Percentiles rank a stretch among this genome's conserved stretches.
phyloP scores from a whole-genome alignment of 1,140 invertebrate genomes.

The Bombus vancouverensis region DNA sequence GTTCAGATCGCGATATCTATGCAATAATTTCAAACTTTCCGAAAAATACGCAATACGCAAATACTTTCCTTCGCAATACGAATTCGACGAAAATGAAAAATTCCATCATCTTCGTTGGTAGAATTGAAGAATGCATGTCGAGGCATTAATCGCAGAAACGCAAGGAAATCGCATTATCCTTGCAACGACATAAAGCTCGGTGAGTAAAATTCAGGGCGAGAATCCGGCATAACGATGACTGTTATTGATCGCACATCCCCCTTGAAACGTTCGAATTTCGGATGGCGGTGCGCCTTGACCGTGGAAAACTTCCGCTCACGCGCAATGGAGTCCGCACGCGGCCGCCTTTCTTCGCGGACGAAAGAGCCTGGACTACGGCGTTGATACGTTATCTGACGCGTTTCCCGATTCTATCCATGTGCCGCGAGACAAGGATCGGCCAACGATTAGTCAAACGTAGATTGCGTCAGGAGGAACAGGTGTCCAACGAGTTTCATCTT shows the following conservation, averaged over 20 bases:
- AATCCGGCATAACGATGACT: background rate
- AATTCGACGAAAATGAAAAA: too few relatives aligned
- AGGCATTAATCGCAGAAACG: too few relatives aligned
- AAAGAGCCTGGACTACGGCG: background rate
- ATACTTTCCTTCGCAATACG: too few relatives aligned
- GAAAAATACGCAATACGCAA: too few relatives aligned
- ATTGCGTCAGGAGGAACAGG: background rate
- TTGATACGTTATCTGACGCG: background rate
- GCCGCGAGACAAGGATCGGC: background rate
- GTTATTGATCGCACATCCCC: slow-evolving; percentile 4
- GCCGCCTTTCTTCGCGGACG: background rate
- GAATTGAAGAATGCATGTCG: too few relatives aligned
- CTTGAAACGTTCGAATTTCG: background rate
- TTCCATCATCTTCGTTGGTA: too few relatives aligned
- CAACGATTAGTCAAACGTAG: background rate
- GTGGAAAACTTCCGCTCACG: slow-evolving; percentile 29
- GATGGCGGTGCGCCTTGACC: slow-evolving; percentile 12
- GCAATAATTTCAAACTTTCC: background rate
- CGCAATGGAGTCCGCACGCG: slow-evolving; percentile 10
- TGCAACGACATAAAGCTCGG: background rate
- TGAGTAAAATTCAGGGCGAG: background rate
- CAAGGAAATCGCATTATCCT: background rate
- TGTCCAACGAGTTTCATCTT: background rate
- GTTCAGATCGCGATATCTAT: background rate
- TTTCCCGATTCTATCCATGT: background rate